Evolutionary conservation across 2,797 vertebrate species (phyloP).

Genomic region (Oreochromis grahami): DNA sequence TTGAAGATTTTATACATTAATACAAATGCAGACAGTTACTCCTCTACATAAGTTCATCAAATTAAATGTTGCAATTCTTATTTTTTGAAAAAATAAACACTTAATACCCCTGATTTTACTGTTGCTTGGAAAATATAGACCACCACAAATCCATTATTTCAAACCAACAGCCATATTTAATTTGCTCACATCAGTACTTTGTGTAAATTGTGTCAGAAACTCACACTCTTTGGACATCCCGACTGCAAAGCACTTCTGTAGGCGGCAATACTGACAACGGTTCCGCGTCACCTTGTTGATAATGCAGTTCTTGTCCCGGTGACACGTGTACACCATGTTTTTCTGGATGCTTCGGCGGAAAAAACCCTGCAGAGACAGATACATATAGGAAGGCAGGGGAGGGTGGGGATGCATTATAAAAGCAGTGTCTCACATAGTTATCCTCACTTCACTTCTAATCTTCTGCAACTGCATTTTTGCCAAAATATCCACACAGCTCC

Average conservation of each 20-base stretch:
- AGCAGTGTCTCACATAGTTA: neutral
- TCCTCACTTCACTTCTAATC: slow-evolving; percentile 20
- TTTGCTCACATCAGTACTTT: neutral
- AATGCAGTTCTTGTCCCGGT: slow-evolving; percentile 96
- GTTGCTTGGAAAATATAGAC: neutral
- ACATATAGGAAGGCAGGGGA: neutral
- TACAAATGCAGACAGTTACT: neutral
- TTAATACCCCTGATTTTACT: neutral
- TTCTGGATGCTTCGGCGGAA: slow-evolving; percentile 98
- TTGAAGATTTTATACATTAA: neutral
- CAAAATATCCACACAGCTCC: neutral
- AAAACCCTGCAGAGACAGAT: slow-evolving; percentile 82
- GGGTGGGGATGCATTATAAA: neutral
- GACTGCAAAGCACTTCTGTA: slow-evolving; percentile 95
- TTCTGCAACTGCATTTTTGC: neutral
- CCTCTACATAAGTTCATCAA: neutral
- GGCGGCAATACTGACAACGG: slow-evolving; percentile 96
- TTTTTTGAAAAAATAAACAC: neutral
- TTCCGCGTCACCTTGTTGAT: slow-evolving; percentile 99
- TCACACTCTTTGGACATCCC: slow-evolving; percentile 99
- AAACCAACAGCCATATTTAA: neutral
- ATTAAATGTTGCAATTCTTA: neutral
- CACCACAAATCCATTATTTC: neutral
- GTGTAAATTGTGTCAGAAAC: slow-evolving; percentile 51
- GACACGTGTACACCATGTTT: slow-evolving; percentile 99